A percentile compares a stretch with the other conserved stretches of the same genome.
Conservation (phyloP, 2,797 vertebrate species). For the Coluber constrictor region DNA sequence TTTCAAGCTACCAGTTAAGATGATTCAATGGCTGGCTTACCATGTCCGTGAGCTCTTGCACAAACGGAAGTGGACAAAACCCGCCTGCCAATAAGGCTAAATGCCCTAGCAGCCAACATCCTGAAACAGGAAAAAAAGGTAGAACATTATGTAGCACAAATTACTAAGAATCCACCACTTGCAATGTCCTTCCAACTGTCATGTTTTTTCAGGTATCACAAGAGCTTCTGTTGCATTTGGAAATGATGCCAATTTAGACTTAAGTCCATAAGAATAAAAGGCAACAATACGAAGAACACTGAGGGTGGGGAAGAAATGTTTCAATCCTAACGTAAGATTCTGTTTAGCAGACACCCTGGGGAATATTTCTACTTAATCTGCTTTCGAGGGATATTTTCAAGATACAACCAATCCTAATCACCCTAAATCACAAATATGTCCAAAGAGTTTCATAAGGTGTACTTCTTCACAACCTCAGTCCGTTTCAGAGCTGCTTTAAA, state of each 20-base stretch:
- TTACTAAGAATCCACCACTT: fast-evolving
- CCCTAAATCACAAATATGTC: background rate
- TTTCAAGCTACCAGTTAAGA: background rate
- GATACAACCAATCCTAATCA: background rate
- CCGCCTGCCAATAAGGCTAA: conserved; percentile 83
- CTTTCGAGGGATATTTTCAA: background rate
- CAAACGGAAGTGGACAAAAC: conserved; percentile 86
- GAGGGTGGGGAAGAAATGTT: background rate
- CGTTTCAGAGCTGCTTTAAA: background rate
- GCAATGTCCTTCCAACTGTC: no score
- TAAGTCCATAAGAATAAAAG: background rate
- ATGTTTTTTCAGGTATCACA: background rate
- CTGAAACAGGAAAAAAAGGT: conserved; percentile 58
- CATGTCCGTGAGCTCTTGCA: conserved; percentile 85
- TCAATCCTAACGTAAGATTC: background rate
- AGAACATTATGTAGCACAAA: fast-evolving
- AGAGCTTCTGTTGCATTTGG: background rate
- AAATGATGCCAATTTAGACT: background rate
- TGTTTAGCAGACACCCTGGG: background rate
- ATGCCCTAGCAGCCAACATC: conserved; percentile 87
- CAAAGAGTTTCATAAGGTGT: no score
- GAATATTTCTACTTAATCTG: background rate
- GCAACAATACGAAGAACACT: background rate
- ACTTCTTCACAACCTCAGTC: background rate
- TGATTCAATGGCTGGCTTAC: conserved; percentile 63